Percentiles rank a stretch among this genome's conserved stretches.
phyloP scores from a whole-genome alignment of 2,888 invertebrate genomes.

The Anarsia innoxiella region DNA sequence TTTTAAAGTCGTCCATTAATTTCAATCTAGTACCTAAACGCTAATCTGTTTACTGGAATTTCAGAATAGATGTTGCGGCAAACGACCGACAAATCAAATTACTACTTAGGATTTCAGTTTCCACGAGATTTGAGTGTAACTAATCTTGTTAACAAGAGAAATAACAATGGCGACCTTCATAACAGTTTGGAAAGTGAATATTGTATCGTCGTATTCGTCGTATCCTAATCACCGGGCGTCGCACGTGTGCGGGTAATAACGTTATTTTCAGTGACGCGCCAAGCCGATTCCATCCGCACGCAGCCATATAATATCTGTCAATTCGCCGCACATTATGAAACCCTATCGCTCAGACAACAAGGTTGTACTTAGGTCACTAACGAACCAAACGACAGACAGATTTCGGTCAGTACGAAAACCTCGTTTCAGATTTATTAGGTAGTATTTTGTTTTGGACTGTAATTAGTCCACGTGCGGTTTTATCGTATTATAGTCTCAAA shows the following conservation, averaged over 20 bases:
- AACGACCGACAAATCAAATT: too few relatives aligned
- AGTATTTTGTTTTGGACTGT: too few relatives aligned
- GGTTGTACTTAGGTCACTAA: constrained; percentile 21
- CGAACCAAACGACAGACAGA: constrained; percentile 7
- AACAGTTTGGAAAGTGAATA: constrained; percentile 28
- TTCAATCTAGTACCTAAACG: too few relatives aligned
- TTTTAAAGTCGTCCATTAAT: too few relatives aligned
- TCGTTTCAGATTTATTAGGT: too few relatives aligned
- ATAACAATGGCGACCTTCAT: constrained; percentile 7
- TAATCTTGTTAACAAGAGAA: neutral
- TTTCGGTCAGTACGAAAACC: too few relatives aligned
- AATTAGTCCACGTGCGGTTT: too few relatives aligned
- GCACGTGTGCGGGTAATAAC: constrained; percentile 50
- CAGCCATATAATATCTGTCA: constrained; percentile 57
- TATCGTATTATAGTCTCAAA: too few relatives aligned
- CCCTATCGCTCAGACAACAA: constrained; percentile 47
- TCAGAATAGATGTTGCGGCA: too few relatives aligned
- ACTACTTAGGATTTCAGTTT: too few relatives aligned
- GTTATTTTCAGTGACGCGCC: constrained; percentile 58
- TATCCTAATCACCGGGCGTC: constrained; percentile 36
- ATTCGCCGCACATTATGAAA: constrained; percentile 40
- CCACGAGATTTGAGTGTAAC: too few relatives aligned
- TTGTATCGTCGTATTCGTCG: constrained; percentile 18
- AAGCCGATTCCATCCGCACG: constrained; percentile 56
- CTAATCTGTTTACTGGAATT: too few relatives aligned